Percentiles rank a stretch among this genome's conserved stretches.
These are phyloP conservation scores for Holacanthus passer DNA, from an alignment of 2,113 vertebrate genomes.

Conservation along the genomic window DNA sequence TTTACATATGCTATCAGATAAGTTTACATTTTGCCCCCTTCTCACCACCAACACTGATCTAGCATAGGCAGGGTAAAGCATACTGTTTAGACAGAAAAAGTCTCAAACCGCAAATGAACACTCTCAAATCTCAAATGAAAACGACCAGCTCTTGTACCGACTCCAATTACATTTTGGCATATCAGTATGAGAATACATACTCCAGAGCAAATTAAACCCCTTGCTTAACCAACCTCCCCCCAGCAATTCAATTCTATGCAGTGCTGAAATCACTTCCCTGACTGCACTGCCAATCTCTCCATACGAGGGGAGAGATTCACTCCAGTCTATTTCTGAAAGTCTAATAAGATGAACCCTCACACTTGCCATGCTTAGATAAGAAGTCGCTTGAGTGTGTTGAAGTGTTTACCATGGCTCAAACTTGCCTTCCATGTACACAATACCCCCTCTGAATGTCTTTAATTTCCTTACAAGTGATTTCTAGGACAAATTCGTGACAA, in stretches of 20 bases:
- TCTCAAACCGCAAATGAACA: constrained; percentile 64
- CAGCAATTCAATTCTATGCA: constrained; percentile 79
- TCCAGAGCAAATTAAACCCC: constrained; percentile 84
- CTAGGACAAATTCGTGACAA: constrained; percentile 22
- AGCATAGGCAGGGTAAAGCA: constrained; percentile 42
- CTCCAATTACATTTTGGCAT: constrained; percentile 84
- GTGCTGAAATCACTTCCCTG: constrained; percentile 80
- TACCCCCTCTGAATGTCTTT: constrained; percentile 44
- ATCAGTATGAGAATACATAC: constrained; percentile 82
- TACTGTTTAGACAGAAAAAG: constrained; percentile 48
- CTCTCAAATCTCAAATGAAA: constrained; percentile 79
- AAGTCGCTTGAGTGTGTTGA: constrained; percentile 75
- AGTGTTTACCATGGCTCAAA: constrained; percentile 77
- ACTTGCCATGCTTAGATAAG: constrained; percentile 76
- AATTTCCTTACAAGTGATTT: constrained; percentile 15
- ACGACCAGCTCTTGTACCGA: constrained; percentile 76
- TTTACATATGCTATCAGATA: constrained; percentile 47
- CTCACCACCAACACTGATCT: constrained; percentile 32
- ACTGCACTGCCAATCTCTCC: constrained; percentile 78
- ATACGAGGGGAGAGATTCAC: constrained; percentile 69
- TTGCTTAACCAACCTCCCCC: constrained; percentile 79
- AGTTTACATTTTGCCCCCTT: constrained; percentile 20
- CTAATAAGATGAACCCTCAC: constrained; percentile 80
- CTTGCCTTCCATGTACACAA: constrained; percentile 56
- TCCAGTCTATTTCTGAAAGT: constrained; percentile 80